phyloP scores from a whole-genome alignment of 2,888 invertebrate species.

The Synergus gifuensis region DNA sequence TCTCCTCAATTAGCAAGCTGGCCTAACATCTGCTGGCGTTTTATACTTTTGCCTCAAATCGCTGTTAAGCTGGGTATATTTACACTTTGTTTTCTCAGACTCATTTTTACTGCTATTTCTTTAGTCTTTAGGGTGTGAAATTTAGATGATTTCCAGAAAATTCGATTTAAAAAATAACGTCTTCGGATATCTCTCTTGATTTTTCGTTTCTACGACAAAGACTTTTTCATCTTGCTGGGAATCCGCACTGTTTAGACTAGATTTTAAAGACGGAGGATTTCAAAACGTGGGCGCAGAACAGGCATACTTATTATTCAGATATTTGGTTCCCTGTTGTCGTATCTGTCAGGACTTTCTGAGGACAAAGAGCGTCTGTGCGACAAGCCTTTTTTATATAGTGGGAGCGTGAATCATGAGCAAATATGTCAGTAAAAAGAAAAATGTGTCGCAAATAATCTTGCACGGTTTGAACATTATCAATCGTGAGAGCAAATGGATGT shows the following conservation, averaged over 20 bases:
- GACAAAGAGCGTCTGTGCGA: not conserved
- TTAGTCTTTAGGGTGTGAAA: not conserved
- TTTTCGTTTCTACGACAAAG: not conserved
- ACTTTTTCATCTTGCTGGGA: not conserved
- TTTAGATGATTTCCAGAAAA: not conserved
- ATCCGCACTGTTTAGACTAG: slow-evolving; percentile 18
- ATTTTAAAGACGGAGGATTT: slow-evolving; percentile 8
- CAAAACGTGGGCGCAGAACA: slow-evolving; percentile 20
- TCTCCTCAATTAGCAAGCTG: slow-evolving; percentile 27
- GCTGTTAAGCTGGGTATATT: not conserved
- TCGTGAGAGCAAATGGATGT: too few species aligned
- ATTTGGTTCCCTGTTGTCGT: not conserved
- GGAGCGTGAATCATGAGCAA: not conserved
- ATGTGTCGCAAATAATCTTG: not conserved
- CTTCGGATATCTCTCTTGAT: not conserved
- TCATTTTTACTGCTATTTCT: not conserved
- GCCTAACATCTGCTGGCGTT: slow-evolving; percentile 16
- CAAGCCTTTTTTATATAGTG: not conserved
- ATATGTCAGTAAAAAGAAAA: not conserved
- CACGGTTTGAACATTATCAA: not conserved
- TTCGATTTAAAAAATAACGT: not conserved
- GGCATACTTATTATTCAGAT: slow-evolving; percentile 1
- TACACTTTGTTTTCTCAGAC: not conserved
- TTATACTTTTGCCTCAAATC: not conserved
- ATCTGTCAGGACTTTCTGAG: slow-evolving; percentile 12